Evolutionary conservation across 2,888 invertebrate species (phyloP), one percentile per base, ranked within the genome.

Genomic region (Malachius bipustulatus): DNA sequence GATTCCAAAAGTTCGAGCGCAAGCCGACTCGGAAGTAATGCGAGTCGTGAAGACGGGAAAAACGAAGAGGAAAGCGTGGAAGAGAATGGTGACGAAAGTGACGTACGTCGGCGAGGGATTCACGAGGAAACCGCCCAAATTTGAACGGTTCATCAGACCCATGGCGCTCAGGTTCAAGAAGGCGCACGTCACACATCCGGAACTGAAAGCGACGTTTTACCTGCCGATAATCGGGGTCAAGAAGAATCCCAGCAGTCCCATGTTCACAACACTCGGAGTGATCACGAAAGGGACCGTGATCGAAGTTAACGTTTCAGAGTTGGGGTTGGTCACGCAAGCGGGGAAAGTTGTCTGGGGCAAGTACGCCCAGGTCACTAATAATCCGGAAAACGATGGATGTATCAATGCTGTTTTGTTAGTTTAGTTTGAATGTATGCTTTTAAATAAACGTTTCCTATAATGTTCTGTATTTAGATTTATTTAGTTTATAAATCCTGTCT

Each of bases 341-440:
- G 98, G 98, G 40, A 99, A 96, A 74, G 94, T 99, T 31, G 91
- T 99, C 1, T 98, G 98, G 98, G 98, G 97, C 39, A 98, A 99
- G 70, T 98, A 93, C 60, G 98, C 98, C 0, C 98, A 97, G 65
- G 96, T 98, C 11, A 97, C 97, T 0, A 99, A 99, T 64, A 90
- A 97, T 66, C 98, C 98, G 0, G 98, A 98, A 64, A 98, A 98
- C 66, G 98, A 98, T 71, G 98, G 98, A 11, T 97, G 96, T 57
- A 94, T 99, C 40, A 99, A 99, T 70, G 96, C 97, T 57, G 89
- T 99, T 40, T 71, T 99, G 41, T 71, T 99, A 60, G 88, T 98
- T 45, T 97, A 75, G n/a, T n/a, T n/a, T n/a, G n/a, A n/a, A n/a
- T n/a, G n/a, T n/a, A n/a, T n/a, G n/a, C n/a, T n/a, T n/a, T n/a